Evolutionary conservation across 2,888 invertebrate species (phyloP), one percentile per base, ranked within the genome.

Genomic region (Carcina quercana): DNA sequence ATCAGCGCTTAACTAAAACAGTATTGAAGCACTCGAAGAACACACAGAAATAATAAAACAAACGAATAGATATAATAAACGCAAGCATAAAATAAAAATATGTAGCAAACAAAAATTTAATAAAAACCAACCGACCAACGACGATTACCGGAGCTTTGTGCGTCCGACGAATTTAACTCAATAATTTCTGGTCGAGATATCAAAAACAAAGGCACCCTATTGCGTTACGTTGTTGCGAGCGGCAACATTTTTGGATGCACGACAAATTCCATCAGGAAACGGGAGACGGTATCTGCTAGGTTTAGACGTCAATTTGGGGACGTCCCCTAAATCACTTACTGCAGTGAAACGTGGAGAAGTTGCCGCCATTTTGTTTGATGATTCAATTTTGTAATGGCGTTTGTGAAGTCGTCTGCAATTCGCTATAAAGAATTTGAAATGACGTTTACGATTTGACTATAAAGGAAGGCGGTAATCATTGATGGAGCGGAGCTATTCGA

Each of bases 241-340:
- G 66, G 59, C 59, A 59, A 59, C 53, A 50, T 59, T 63, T 57
- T 50, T 50, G 59, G 57, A 55, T 62, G 61, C 61, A 59, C 59
- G 49, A 48, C 54, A 55, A 59, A 65, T 64, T 54, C 51, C 48
- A 50, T 54, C 47, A 56, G 59, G 54, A 57, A 57, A 52, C 45
- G 37, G 36, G 30, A 36, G 31, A 31, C 32, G 40, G 38, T 34
- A 21, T 21, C 13, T 32, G 45, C 22, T 20, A 22, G 20, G 12
- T 41, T 45, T 43, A 43, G 50, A 50, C 8, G 29, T 36, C 44
- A 48, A 47, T 42, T 10, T 38, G 49, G 37, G 42, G 32, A 25
- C 14, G 21, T 30, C 32, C 37, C 37, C 37, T 30, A 29, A 32
- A 27, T 22, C n/a, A 20, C n/a, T 20, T 20, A 20, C 20, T n/a